Base-by-base conservation (phyloP, 2,888 invertebrate genomes). In the Dasysyrphus albostriatus region DNA sequence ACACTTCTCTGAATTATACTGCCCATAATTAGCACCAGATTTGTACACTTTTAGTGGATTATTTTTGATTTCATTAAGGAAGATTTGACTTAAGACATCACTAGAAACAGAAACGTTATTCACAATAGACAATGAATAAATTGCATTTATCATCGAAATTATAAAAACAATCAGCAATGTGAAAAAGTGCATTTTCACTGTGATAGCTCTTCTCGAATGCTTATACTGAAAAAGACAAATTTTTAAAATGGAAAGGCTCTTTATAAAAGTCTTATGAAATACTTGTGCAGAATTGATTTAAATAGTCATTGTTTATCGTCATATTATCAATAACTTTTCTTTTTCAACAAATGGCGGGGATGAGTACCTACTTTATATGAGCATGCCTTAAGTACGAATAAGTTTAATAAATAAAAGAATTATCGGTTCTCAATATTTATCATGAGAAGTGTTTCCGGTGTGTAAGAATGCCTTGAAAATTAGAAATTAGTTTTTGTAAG, bases 91-190 rank as follows among this genome's bases (percentile, higher is more conserved):
- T 7, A 79, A 49, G 8, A 65, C 42, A 67, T 74, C 73, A 59
- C 80, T 73, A 32, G 73, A 12, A 19, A 80, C 73, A 14, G 80
- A 67, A 5, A 59, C 78, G 44, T 78, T 78, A 59, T 80, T 80
- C 12, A 80, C 42, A 32, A 74, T 4, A 4, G 73, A 54, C 12
- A 78, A 5, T 5, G 78, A 72, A 42, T 72, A 8, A 47, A 54
- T 56, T 39, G 37, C 70, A 37, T 14, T 19, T 14, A 42, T 14
- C 2, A 56, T 5, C 8, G 19, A 65, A 56, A 7, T 16, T 19
- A 58, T 39, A 39, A 49, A 10, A 5, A 79, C 56, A 10, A 73
- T 5, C 7, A 65, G 8, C 24, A 1, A 1, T 2, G 1, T 24
- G 12, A 24, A 49, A 19, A 10, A 5, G 19, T 5, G 24, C 5